Evolutionary conservation across 2,888 invertebrate species (phyloP), one percentile per base, ranked within the genome.

Genomic region (Cyclophora albipunctata): DNA sequence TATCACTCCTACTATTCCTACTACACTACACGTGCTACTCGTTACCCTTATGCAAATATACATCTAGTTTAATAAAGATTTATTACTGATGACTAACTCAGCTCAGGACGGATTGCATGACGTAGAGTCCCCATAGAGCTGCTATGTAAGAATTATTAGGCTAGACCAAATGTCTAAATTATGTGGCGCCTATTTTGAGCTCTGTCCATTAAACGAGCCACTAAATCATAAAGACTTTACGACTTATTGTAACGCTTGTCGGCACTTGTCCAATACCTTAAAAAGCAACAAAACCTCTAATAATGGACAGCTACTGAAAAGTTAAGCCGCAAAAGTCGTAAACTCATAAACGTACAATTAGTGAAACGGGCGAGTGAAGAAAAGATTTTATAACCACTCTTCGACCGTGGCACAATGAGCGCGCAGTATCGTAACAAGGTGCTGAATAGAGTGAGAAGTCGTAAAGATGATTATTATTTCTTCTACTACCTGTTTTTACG

Each of bases 401-500:
- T 81, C 84, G 78, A 76, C 76, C 81, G 84, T 80, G 75, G 79
- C 77, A 88, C 88, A 88, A 88, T 87, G 86, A 87, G 84, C 85
- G 79, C 82, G 81, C 84, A 86, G 82, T 86, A 87, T 86, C 86
- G 86, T 88, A 87, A 88, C 87, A 88, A 89, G 87, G 87, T 87
- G 88, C 88, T 86, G 87, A 89, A 89, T 89, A 89, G 89, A 89
- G 89, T 89, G 89, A 90, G 89, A 90, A 89, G 87, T 88, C 87
- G 81, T 90, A 90, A 90, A 90, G 86, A 87, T 90, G 88, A 89
- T 89, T 88, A 89, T 89, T 89, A 90, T 90, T 88, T 89, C 89
- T 86, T 87, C 88, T 88, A 89, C 89, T 89, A 89, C 89, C 89
- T 89, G 89, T 89, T 89, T 88, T 88, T 89, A 86, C 84, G 87